These are phyloP conservation scores for Podilymbus podiceps DNA, from an alignment of 2,113 vertebrate genomes.

Conservation along the genomic window DNA sequence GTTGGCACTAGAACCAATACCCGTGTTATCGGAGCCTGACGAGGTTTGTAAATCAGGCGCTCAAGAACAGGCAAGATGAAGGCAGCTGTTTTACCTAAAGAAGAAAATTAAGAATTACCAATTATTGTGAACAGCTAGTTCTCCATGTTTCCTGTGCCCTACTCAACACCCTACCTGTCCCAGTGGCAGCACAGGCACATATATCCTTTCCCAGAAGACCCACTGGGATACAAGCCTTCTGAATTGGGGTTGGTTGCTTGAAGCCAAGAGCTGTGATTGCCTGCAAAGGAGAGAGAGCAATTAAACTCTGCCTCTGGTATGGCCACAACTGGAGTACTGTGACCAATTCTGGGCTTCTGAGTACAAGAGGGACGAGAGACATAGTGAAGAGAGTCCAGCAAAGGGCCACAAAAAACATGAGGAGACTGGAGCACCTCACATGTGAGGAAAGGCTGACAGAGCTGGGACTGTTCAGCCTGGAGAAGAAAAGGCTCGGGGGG, in stretches of 20 bases:
- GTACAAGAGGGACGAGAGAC: not conserved
- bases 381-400: not conserved
- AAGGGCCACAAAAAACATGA: accelerated
- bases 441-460: not conserved
- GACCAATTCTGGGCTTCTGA: not conserved
- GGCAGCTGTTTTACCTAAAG: slow-evolving; percentile 92
- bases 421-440: not conserved
- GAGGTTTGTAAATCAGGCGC: slow-evolving; percentile 94
- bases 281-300: slow-evolving; percentile 62
- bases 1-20: slow-evolving; percentile 93
- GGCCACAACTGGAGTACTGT: not conserved
- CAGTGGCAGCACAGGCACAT: slow-evolving; percentile 96
- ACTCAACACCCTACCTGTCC: slow-evolving; percentile 80
- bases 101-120: not conserved
- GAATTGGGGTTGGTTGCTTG: slow-evolving; percentile 92
- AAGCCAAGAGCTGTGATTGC: slow-evolving; percentile 91
- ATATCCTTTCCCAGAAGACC: slow-evolving; percentile 93
- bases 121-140: not conserved
- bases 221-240: slow-evolving; percentile 95
- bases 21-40: slow-evolving; percentile 86
- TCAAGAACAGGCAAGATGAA: slow-evolving; percentile 94
- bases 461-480: not conserved
- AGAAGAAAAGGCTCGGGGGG: not conserved
- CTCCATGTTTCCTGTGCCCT: not conserved
- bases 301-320: not conserved